A percentile compares a stretch with the other conserved stretches of the same genome.
Conservation (phyloP, 2,888 invertebrate genomes). For the Seira ritae region DNA sequence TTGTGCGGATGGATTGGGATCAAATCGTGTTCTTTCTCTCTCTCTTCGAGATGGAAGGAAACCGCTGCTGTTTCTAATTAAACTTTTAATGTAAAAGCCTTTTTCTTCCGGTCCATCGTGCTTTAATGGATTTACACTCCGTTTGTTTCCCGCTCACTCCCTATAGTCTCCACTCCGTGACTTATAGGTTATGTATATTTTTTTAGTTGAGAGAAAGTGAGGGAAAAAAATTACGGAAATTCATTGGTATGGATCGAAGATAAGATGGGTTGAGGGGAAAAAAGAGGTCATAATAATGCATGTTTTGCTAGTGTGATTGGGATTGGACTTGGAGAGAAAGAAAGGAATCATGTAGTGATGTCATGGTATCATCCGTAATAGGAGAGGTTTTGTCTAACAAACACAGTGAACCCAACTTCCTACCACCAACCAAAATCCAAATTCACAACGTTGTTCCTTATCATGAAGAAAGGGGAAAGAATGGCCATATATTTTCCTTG, state of each 20-base stretch:
- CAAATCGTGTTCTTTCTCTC: no score
- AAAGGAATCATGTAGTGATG: slow-evolving; percentile 13
- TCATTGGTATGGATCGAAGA: slow-evolving; percentile 52
- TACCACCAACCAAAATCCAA: slow-evolving; percentile 54
- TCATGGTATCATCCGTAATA: not conserved
- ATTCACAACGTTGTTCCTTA: slow-evolving; percentile 39
- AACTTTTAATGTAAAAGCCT: slow-evolving; percentile 26
- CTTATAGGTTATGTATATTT: no score
- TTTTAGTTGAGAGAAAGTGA: no score
- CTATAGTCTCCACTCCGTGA: not conserved
- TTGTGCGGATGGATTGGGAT: no score
- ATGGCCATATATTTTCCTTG: slow-evolving; percentile 55
- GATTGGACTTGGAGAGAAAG: not conserved
- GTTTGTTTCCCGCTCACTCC: slow-evolving; percentile 5
- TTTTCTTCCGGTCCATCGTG: slow-evolving; percentile 55
- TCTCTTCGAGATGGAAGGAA: not conserved
- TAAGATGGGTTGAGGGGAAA: slow-evolving; percentile 14
- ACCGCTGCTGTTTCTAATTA: slow-evolving; percentile 17
- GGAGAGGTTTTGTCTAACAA: not conserved
- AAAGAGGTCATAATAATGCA: slow-evolving; percentile 38
- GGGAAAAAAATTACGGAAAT: slow-evolving; percentile 15
- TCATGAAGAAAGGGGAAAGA: slow-evolving; percentile 5
- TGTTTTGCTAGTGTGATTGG: no score
- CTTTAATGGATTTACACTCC: slow-evolving; percentile 50
- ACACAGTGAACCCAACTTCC: not conserved